Percentiles rank a stretch among this genome's conserved stretches.
These are phyloP conservation scores for Rousettus madagascariensis DNA, from an alignment of 2,797 vertebrate species.

Conservation along the genomic window DNA sequence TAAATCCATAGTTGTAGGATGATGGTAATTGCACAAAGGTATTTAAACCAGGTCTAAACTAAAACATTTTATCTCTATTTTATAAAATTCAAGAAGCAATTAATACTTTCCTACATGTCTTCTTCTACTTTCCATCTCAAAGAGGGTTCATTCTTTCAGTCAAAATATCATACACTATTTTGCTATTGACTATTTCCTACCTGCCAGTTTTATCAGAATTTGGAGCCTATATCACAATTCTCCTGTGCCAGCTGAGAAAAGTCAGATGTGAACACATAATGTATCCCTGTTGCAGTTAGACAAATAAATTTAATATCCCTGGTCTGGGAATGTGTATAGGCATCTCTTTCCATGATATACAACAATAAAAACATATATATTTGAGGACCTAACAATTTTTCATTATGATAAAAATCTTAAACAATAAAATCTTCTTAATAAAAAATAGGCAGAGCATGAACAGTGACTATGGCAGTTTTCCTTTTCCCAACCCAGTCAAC, in stretches of 20 bases:
- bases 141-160: background rate
- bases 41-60: background rate
- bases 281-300: background rate
- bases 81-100: background rate
- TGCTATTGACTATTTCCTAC: background rate
- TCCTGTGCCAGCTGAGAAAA: slow-evolving; percentile 43
- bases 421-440: slow-evolving; percentile 49
- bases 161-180: background rate
- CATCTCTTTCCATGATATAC: slow-evolving; percentile 16
- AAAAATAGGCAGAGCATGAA: slow-evolving; percentile 58
- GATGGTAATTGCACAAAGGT: background rate
- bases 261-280: slow-evolving; percentile 9
- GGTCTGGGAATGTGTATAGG: slow-evolving; percentile 24
- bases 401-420: slow-evolving; percentile 50
- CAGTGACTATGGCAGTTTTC: slow-evolving; percentile 48
- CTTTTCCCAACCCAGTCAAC: slow-evolving; percentile 70
- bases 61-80: background rate
- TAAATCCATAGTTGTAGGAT: background rate
- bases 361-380: slow-evolving; percentile 42
- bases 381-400: slow-evolving; percentile 57
- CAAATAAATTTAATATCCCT: slow-evolving; percentile 52
- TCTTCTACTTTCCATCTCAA: background rate
- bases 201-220: background rate
- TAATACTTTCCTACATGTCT: background rate
- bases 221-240: background rate